Evolutionary conservation across 1,140 invertebrate species (phyloP).

Genomic region (Brachionus rotundiformis): DNA sequence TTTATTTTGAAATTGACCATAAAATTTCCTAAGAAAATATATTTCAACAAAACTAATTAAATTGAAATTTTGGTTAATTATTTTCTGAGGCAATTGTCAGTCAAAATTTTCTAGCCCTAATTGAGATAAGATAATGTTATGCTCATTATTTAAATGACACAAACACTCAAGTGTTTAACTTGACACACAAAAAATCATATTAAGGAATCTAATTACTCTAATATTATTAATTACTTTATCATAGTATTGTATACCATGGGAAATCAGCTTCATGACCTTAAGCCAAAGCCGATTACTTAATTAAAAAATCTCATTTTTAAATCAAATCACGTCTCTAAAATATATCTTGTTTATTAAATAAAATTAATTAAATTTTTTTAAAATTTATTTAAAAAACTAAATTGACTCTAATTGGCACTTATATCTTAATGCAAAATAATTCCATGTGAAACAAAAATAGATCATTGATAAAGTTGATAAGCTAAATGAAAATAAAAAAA

Average conservation of each 20-base stretch:
- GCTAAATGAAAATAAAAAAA: neutral
- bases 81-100: neutral
- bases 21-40: neutral
- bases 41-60: slow-evolving; percentile 34
- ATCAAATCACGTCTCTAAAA: too few relatives aligned
- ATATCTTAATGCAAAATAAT: too few relatives aligned
- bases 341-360: too few relatives aligned
- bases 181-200: neutral
- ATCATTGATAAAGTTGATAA: neutral
- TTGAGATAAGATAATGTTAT: slow-evolving; percentile 43
- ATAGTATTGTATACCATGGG: neutral
- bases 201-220: neutral
- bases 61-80: slow-evolving; percentile 1
- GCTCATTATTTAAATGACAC: slow-evolving; percentile 7
- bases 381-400: too few relatives aligned
- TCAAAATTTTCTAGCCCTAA: slow-evolving; percentile 7
- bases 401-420: too few relatives aligned
- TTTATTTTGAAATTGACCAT: slow-evolving; percentile 35
- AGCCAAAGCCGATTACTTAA: neutral
- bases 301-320: neutral
- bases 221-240: neutral
- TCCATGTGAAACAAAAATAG: neutral
- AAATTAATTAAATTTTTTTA: too few relatives aligned
- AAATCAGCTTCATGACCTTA: neutral
- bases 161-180: neutral